A percentile compares a stretch with the other conserved stretches of the same genome.
phyloP scores from a whole-genome alignment of 2,797 vertebrate genomes.

The Chelmon rostratus region DNA sequence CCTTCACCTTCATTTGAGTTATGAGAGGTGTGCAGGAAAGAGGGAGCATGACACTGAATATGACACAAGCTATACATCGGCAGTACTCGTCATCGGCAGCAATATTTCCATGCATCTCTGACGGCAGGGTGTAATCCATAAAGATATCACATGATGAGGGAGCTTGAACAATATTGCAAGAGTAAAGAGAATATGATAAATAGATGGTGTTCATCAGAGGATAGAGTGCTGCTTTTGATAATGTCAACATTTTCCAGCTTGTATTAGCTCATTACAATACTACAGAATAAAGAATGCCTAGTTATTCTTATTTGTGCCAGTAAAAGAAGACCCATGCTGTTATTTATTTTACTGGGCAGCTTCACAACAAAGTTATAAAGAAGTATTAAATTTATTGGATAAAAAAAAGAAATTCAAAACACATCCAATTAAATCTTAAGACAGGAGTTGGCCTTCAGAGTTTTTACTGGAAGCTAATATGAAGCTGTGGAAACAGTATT shows the following conservation, averaged over 20 bases:
- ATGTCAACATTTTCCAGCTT: not conserved
- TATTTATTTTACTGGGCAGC: not conserved
- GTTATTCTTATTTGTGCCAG: not conserved
- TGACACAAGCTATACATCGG: not conserved
- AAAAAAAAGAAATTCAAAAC: not conserved
- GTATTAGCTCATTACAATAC: not conserved
- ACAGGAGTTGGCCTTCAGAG: too few species aligned
- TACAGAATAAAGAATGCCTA: not conserved
- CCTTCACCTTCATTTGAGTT: constrained; percentile 37
- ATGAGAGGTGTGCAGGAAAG: constrained; percentile 12
- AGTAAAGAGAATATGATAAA: not conserved
- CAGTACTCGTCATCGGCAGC: not conserved
- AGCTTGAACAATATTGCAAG: not conserved
- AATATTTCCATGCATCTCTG: not conserved
- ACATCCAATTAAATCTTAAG: too few species aligned
- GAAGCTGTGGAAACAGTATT: not conserved
- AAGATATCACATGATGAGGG: not conserved
- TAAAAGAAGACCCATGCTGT: not conserved
- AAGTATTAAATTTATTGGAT: too few species aligned
- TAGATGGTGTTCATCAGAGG: not conserved
- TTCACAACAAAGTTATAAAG: not conserved
- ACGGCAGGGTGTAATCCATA: not conserved
- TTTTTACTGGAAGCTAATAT: not conserved
- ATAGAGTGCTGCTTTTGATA: not conserved
- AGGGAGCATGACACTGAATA: constrained; percentile 12